phyloP scores from a whole-genome alignment of 2,797 vertebrate species.

The Brotula barbata region DNA sequence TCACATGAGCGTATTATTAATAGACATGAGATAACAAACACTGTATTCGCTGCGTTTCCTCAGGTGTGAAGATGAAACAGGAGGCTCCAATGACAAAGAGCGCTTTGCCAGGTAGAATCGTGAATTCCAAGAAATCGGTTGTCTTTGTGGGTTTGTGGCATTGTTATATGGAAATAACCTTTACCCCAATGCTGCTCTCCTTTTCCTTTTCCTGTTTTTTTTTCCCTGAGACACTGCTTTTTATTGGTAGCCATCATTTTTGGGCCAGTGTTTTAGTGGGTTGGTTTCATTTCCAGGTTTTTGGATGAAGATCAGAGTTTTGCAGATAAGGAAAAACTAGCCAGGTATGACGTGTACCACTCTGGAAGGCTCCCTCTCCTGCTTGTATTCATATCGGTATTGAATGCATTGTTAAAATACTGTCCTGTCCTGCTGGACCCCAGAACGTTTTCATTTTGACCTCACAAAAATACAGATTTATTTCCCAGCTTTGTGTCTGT shows the following conservation, averaged over 20 bases:
- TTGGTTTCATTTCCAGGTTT: constrained; percentile 89
- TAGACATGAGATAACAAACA: constrained; percentile 3
- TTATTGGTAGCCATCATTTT: constrained; percentile 27
- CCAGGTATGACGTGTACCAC: constrained; percentile 85
- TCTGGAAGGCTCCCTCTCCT: constrained; percentile 76
- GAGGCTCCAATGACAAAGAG: constrained; percentile 89
- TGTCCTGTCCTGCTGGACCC: constrained; percentile 41
- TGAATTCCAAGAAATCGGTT: constrained; percentile 35
- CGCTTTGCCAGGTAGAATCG: constrained; percentile 93
- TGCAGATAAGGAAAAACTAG: constrained; percentile 92
- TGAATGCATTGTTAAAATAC: constrained; percentile 56
- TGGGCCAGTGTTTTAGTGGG: constrained; percentile 78
- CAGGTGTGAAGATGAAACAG: constrained; percentile 92
- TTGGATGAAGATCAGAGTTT: constrained; percentile 90
- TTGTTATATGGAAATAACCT: not conserved
- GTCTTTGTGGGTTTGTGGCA: not conserved
- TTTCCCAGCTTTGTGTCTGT: constrained; percentile 29
- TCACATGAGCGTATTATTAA: not conserved
- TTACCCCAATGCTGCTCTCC: constrained; percentile 8
- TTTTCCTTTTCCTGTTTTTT: constrained; percentile 15
- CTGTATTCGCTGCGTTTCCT: constrained; percentile 27
- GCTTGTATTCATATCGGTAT: constrained; percentile 43
- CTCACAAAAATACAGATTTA: constrained; percentile 31
- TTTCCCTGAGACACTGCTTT: not conserved
- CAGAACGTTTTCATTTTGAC: constrained; percentile 40